A percentile compares a stretch with the other conserved stretches of the same genome.
Evolutionary conservation across 2,888 invertebrate genomes (phyloP).

Genomic region (Hipparchia semele): DNA sequence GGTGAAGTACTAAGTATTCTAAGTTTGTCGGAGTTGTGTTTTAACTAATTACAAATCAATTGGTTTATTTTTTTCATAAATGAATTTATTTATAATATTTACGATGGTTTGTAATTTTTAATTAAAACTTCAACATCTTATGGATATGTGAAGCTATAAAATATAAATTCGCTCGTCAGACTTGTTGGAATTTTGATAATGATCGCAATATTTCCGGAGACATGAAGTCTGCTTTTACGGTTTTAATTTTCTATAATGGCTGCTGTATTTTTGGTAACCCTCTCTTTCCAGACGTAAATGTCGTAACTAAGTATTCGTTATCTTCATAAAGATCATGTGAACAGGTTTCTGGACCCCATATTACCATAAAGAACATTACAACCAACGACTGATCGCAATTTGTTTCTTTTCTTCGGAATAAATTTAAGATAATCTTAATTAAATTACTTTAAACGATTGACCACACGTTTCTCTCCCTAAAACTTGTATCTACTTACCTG

Average conservation of each 20-base stretch:
- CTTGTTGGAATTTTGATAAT: slow-evolving; percentile 13
- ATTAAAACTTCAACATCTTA: neutral
- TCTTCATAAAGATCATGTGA: slow-evolving; percentile 32
- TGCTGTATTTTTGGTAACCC: slow-evolving; percentile 25
- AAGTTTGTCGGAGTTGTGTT: too few relatives aligned
- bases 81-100: too few relatives aligned
- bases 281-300: slow-evolving; percentile 32
- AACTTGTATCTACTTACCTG: neutral
- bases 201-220: slow-evolving; percentile 21
- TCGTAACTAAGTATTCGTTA: slow-evolving; percentile 39
- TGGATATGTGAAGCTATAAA: neutral
- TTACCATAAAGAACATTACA: slow-evolving; percentile 36
- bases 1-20: too few relatives aligned
- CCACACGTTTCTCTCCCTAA: neutral
- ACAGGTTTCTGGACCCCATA: slow-evolving; percentile 37
- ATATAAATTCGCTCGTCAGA: neutral
- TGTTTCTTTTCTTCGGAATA: slow-evolving; percentile 32
- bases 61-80: too few relatives aligned
- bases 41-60: too few relatives aligned
- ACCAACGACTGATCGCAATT: slow-evolving; percentile 29
- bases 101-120: neutral
- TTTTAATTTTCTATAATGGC: slow-evolving; percentile 23
- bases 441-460: slow-evolving; percentile 5
- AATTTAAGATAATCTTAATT: slow-evolving; percentile 27
- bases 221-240: slow-evolving; percentile 14